Percentiles rank a stretch among this genome's conserved stretches.
Conservation (phyloP, 2,888 invertebrate genomes). For the Calliopum simillimum region DNA sequence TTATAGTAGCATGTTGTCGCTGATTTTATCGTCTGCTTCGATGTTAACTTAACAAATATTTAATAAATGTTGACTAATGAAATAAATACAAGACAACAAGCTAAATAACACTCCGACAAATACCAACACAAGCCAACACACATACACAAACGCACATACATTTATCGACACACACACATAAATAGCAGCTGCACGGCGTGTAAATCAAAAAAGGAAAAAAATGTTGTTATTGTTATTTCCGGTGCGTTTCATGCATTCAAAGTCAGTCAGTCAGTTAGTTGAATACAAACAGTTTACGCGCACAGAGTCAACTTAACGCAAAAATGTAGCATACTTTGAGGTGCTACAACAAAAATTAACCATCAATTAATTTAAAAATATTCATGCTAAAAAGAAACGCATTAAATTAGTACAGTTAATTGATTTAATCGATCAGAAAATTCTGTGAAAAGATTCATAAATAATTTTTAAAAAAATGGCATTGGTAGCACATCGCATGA, state of each 20-base stretch:
- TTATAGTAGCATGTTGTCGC: background rate
- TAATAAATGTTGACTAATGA: constrained; percentile 51
- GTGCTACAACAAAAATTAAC: too few relatives aligned
- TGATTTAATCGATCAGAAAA: too few relatives aligned
- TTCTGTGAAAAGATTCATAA: too few relatives aligned
- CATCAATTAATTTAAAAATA: too few relatives aligned
- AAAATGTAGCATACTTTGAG: too few relatives aligned
- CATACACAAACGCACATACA: constrained; percentile 2
- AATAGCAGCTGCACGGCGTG: background rate
- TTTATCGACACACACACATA: constrained; percentile 23
- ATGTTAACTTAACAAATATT: constrained; percentile 29
- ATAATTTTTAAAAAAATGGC: constrained; percentile 53
- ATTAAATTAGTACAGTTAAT: too few relatives aligned
- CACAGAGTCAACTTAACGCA: background rate
- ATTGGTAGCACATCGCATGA: constrained; percentile 61
- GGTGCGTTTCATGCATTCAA: constrained; percentile 1
- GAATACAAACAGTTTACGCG: constrained; percentile 16
- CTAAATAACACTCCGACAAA: too few relatives aligned
- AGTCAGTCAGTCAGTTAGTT: constrained; percentile 15
- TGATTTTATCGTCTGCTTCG: constrained; percentile 14
- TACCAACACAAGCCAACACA: constrained; percentile 37
- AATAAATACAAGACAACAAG: constrained; percentile 45
- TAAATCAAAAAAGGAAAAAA: constrained; percentile 26
- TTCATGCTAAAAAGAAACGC: too few relatives aligned
- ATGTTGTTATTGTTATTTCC: constrained; percentile 6